These are phyloP conservation scores for Microcebus lehilahytsara DNA, from an alignment of 2,113 vertebrate genomes.

Conservation along the genomic window DNA sequence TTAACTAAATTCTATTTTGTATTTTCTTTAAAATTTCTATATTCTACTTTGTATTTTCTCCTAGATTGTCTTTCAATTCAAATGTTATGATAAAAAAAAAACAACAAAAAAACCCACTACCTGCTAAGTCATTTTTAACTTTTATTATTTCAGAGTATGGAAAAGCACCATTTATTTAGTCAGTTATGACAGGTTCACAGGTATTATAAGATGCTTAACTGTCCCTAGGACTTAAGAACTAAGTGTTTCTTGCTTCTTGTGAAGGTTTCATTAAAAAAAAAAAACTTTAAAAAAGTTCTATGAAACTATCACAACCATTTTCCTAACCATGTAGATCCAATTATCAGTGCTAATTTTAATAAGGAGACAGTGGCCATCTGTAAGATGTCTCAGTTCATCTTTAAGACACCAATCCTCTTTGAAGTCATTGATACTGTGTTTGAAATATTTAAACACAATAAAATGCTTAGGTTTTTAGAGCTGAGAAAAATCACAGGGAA, in stretches of 20 bases:
- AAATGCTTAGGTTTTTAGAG: conserved; percentile 2
- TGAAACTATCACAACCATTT: conserved; percentile 2
- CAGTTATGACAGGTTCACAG: not conserved
- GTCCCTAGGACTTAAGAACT: conserved; percentile 4
- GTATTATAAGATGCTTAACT: not conserved
- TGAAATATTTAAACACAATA: not conserved
- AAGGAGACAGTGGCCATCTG: not conserved
- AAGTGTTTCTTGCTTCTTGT: conserved; percentile 7
- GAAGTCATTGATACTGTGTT: not conserved
- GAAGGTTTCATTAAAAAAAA: not conserved
- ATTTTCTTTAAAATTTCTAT: conserved; percentile 3
- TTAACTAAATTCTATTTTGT: conserved; percentile 24
- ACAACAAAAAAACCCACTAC: not conserved
- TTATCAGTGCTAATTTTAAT: conserved; percentile 35
- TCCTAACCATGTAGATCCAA: conserved; percentile 2
- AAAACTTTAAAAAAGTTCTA: not conserved
- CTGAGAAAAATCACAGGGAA: conserved; percentile 22
- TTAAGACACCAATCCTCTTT: conserved; percentile 9
- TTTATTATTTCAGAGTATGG: not conserved
- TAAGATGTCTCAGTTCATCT: conserved; percentile 6
- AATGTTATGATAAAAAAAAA: not conserved
- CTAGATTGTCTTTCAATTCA: conserved; percentile 29
- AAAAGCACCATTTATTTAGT: conserved; percentile 7
- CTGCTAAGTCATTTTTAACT: not conserved
- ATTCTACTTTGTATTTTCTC: not conserved